Evolutionary conservation across 2,888 invertebrate genomes (phyloP), one percentile per base, ranked within the genome.

Genomic region (Myopa tessellatipennis): DNA sequence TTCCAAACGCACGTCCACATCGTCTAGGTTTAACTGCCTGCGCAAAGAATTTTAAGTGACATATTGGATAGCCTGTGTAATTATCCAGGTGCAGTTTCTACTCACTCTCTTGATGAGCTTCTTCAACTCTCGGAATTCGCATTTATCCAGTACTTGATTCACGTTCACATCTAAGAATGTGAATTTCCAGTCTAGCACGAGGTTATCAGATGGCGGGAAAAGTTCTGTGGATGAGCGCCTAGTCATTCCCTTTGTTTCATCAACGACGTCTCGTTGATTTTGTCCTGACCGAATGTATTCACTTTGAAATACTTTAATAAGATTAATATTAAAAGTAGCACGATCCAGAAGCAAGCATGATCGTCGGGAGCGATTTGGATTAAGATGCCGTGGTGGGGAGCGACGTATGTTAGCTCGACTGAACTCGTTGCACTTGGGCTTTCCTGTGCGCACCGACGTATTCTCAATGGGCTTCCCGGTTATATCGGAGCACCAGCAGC

Each of bases 401-500:
- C 93, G 91, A 78, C 91, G 90, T 38, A 91, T 91, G 83, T 92
- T 91, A 74, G 91, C 91, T 89, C 91, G 92, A 82, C 91, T 91
- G 90, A 83, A 89, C 82, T 89, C 90, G 68, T 90, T 91, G 87
- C 95, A 95, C 83, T 92, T 92, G 65, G 95, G 94, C 84, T 92
- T 91, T 75, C 92, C 91, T 83, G 92, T 92, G 80, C 93, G 92
- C 14, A 94, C 93, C 6, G 95, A 93, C 5, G 96, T 95, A 83
- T 95, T 94, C 12, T 94, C 93, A 74, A 97, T 91, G 0, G 96
- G 96, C 82, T 92, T 93, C 61, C 98, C 98, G 82, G 94, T 93
- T 16, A 93, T 92, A 1, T 95, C 95, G 79, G 96, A 97, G 88
- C 98, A 98, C 97, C 97, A 97, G 90, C 97, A 98, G 86, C 92